Evolutionary conservation across 2,797 vertebrate species (phyloP).

Genomic region (Pitangus sulphuratus): DNA sequence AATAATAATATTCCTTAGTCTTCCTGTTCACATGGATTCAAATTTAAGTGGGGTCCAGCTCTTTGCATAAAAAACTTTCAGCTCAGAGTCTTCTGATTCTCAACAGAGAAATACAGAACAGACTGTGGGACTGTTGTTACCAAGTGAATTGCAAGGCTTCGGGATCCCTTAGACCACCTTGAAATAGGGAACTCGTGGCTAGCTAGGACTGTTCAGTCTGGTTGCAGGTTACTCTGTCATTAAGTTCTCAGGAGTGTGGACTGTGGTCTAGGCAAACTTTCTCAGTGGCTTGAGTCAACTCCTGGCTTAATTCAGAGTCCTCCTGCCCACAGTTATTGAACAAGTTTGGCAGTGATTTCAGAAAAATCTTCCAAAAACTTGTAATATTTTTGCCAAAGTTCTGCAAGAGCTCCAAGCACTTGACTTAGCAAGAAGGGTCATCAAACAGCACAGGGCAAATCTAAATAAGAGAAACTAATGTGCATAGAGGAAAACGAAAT

Average conservation of each 20-base stretch:
- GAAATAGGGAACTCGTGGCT: neutral
- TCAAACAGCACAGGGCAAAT: neutral
- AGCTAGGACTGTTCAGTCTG: neutral
- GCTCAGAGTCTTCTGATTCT: neutral
- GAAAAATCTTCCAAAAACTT: constrained; percentile 2
- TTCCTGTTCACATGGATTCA: neutral
- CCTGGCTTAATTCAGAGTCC: neutral
- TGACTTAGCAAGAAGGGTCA: neutral
- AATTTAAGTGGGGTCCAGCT: neutral
- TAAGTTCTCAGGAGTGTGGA: neutral
- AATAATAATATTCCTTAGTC: neutral
- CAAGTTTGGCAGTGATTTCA: neutral
- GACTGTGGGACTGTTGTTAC: neutral
- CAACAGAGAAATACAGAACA: neutral
- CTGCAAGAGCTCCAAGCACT: neutral
- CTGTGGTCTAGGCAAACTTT: neutral
- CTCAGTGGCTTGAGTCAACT: neutral
- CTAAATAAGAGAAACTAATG: neutral
- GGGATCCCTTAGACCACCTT: neutral
- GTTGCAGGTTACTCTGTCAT: neutral
- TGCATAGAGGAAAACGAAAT: neutral
- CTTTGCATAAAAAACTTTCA: neutral
- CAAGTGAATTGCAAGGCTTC: neutral
- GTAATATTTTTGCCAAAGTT: neutral
- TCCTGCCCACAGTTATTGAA: neutral